phyloP scores from a whole-genome alignment of 2,888 invertebrate genomes.

The Himalopsyche tibetana region DNA sequence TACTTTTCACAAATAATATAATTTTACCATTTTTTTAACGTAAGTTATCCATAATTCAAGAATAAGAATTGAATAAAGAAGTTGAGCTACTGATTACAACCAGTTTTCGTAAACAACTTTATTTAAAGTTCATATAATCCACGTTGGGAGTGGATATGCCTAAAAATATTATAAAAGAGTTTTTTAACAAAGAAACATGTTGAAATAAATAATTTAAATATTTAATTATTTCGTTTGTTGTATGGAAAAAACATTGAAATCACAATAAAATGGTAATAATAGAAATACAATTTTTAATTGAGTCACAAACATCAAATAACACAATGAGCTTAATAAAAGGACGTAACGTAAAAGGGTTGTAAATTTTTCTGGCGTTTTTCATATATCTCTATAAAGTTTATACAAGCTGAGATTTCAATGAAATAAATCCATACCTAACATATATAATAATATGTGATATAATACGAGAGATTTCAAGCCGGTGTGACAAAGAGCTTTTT shows the following conservation, averaged over 20 bases:
- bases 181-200: too few relatives aligned
- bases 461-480: neutral
- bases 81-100: too few relatives aligned
- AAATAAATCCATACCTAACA: neutral
- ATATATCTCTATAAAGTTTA: neutral
- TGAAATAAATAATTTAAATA: too few relatives aligned
- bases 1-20: too few relatives aligned
- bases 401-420: neutral
- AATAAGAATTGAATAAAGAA: too few relatives aligned
- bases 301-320: neutral
- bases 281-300: neutral
- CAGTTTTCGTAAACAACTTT: too few relatives aligned
- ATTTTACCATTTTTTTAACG: too few relatives aligned
- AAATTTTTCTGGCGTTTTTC: neutral
- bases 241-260: neutral
- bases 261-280: neutral
- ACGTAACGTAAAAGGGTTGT: neutral
- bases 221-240: neutral
- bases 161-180: too few relatives aligned
- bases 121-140: too few relatives aligned
- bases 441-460: neutral
- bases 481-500: slow-evolving; percentile 11
- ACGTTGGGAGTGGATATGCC: too few relatives aligned
- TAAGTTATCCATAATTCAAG: too few relatives aligned
- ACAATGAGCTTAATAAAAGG: neutral